Evolutionary conservation across 2,113 vertebrate genomes (phyloP).

Genomic region (Xerus inauris): DNA sequence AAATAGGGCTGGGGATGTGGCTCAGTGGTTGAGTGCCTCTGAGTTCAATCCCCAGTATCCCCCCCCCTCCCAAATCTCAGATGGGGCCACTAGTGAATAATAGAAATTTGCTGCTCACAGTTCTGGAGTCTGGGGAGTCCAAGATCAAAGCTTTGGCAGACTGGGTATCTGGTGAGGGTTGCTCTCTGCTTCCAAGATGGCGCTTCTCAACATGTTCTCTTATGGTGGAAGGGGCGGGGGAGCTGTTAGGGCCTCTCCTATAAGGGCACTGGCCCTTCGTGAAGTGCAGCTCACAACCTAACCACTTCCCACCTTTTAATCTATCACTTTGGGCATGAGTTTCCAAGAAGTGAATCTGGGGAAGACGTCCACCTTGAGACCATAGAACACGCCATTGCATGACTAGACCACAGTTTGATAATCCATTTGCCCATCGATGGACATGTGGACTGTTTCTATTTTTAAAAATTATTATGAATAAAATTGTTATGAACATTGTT

Average conservation of each 20-base stretch:
- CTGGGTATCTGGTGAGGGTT: neutral
- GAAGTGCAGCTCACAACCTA: no score
- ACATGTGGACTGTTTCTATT: no score
- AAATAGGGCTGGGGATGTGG: no score
- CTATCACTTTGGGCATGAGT: neutral
- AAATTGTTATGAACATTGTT: neutral
- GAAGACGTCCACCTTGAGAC: no score
- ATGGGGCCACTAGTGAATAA: neutral
- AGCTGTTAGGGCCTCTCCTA: neutral
- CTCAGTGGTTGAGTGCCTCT: no score
- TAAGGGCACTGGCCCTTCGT: no score
- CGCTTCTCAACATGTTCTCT: no score
- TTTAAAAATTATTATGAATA: neutral
- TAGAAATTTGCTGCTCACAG: neutral
- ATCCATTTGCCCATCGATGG: neutral
- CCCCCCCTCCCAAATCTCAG: no score
- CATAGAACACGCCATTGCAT: neutral
- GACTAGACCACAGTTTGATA: neutral
- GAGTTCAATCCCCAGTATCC: no score
- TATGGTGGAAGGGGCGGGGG: neutral
- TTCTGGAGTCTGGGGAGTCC: neutral
- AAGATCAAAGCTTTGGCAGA: neutral
- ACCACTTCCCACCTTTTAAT: neutral
- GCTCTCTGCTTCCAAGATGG: neutral
- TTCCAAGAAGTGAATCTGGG: neutral